Percentiles rank a stretch among this genome's conserved stretches.
Conservation (phyloP, 2,113 vertebrate species). For the Dromiciops gliroides region DNA sequence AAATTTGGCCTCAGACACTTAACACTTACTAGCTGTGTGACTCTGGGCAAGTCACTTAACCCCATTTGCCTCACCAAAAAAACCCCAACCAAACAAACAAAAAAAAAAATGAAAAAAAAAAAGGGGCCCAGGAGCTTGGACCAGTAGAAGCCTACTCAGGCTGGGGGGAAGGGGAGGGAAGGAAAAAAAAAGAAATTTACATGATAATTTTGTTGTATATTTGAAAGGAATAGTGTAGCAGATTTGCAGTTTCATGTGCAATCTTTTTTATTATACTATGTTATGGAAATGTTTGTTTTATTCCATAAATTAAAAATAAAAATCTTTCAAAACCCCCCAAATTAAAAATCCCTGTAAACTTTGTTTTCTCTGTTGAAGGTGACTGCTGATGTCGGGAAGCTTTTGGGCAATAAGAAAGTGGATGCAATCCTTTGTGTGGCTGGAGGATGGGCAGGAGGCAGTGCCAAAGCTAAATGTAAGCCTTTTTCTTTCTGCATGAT, state of each 20-base stretch:
- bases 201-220: neutral
- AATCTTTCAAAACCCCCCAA: neutral
- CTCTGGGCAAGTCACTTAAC: no score
- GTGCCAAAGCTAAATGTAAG: conserved; percentile 94
- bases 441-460: conserved; percentile 98
- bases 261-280: neutral
- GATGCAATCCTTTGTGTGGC: conserved; percentile 96
- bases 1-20: no score
- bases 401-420: conserved; percentile 93
- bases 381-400: conserved; percentile 88
- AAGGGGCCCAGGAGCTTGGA: neutral
- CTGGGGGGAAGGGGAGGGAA: no score
- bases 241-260: neutral
- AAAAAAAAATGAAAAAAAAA: no score
- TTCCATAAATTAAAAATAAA: neutral
- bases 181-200: neutral
- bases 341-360: neutral
- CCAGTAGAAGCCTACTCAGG: neutral
- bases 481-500: conserved; percentile 45
- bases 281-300: neutral
- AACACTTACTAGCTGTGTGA: no score
- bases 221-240: neutral
- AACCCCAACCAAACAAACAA: no score
- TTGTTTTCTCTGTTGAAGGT: conserved; percentile 84
- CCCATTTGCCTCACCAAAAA: no score